Evolutionary conservation across 1,140 invertebrate species (phyloP).

Genomic region (Zaprionus africanus): DNA sequence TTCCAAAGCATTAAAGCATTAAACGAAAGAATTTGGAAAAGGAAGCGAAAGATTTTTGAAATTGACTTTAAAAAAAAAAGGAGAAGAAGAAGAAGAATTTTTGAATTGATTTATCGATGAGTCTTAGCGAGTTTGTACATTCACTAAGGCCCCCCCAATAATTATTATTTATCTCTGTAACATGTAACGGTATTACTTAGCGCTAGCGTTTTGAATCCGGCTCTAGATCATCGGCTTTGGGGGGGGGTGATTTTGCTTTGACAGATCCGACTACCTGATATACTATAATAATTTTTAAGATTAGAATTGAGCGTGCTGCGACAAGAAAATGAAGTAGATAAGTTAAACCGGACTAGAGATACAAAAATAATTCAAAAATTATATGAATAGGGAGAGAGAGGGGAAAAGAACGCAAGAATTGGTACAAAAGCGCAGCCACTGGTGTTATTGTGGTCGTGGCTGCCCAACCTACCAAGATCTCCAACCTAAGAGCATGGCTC

Average conservation of each 20-base stretch:
- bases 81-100: too few species aligned
- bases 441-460: background rate
- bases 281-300: background rate
- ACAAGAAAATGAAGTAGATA: background rate
- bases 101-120: too few species aligned
- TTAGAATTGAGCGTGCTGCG: background rate
- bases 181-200: background rate
- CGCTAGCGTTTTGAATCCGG: background rate
- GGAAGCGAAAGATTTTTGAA: too few species aligned
- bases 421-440: background rate
- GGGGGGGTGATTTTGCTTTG: too few species aligned
- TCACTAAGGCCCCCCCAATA: too few species aligned
- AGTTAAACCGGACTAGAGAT: background rate
- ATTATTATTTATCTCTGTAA: background rate
- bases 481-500: background rate
- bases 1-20: too few species aligned
- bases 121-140: too few species aligned
- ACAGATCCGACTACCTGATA: background rate
- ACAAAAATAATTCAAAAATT: background rate
- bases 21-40: too few species aligned
- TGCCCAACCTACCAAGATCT: background rate
- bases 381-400: background rate
- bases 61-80: too few species aligned
- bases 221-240: background rate
- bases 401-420: background rate